Conservation (phyloP, 2,797 vertebrate genomes). For the Pseudocheirus occidentalis region DNA sequence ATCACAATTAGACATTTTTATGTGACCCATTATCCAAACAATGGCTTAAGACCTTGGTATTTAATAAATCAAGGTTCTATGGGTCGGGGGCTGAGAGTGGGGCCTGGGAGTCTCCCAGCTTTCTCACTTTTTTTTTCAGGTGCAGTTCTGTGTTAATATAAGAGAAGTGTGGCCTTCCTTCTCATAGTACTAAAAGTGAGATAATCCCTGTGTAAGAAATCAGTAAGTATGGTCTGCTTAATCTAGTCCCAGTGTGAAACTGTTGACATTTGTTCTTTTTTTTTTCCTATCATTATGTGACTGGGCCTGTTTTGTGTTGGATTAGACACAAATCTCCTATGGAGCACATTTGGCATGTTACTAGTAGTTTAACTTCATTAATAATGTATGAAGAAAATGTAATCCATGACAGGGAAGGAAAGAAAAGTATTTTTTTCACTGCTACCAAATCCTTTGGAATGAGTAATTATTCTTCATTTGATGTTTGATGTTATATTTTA, state of each 20-base stretch:
- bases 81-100: slow-evolving; percentile 59
- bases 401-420: slow-evolving; percentile 91
- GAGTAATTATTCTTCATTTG: slow-evolving; percentile 85
- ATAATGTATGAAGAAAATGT: slow-evolving; percentile 99
- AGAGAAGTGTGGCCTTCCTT: slow-evolving; percentile 88
- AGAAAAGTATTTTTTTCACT: slow-evolving; percentile 84
- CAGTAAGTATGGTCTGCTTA: slow-evolving; percentile 92
- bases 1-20: slow-evolving; percentile 73
- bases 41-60: slow-evolving; percentile 73
- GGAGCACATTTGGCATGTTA: slow-evolving; percentile 99
- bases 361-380: slow-evolving; percentile 99
- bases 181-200: slow-evolving; percentile 88
- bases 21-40: slow-evolving; percentile 71
- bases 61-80: slow-evolving; percentile 78
- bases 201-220: slow-evolving; percentile 92
- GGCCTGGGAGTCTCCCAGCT: slow-evolving; percentile 48
- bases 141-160: slow-evolving; percentile 87
- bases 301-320: slow-evolving; percentile 99
- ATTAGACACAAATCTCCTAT: slow-evolving; percentile 99
- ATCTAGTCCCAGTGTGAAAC: slow-evolving; percentile 99
- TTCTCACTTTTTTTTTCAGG: slow-evolving; percentile 77
- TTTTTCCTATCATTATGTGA: slow-evolving; percentile 97
- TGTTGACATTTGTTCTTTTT: slow-evolving; percentile 99
- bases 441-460: slow-evolving; percentile 86
- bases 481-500: slow-evolving; percentile 86